Evolutionary conservation across 2,113 vertebrate genomes (phyloP).

Genomic region (Struthio camelus): DNA sequence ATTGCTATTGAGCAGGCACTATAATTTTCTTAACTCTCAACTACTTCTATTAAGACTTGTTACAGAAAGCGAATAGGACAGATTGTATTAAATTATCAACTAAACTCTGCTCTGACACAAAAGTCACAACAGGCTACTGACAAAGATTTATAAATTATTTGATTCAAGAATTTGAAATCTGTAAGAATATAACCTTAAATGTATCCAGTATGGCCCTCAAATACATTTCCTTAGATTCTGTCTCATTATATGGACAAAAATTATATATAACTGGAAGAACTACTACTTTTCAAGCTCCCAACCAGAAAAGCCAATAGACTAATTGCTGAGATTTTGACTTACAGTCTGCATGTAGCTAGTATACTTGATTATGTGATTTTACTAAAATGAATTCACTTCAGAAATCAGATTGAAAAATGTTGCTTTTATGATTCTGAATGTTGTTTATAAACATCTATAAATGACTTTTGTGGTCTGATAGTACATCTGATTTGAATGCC

Average conservation of each 20-base stretch:
- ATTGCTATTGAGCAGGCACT: not conserved
- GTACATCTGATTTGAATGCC: not conserved
- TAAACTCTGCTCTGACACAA: not conserved
- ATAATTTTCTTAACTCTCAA: not conserved
- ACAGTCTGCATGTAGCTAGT: not conserved
- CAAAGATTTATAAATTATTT: not conserved
- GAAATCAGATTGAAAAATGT: not conserved
- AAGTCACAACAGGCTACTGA: not conserved
- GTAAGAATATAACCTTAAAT: not conserved
- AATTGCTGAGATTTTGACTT: not conserved
- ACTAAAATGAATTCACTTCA: not conserved
- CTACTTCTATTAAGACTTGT: not conserved
- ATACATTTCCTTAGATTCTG: not conserved
- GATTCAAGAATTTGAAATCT: not conserved
- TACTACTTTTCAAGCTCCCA: not conserved
- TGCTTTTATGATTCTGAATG: not conserved
- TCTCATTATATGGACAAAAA: not conserved
- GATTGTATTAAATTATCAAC: not conserved
- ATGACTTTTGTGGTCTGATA: not conserved
- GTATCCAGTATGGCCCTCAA: not conserved
- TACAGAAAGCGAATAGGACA: not conserved
- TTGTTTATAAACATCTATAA: not conserved
- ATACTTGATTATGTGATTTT: rapidly evolving
- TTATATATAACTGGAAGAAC: not conserved
- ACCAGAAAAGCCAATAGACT: not conserved